Evolutionary conservation across 2,797 vertebrate genomes (phyloP), one percentile per base, ranked within the genome.

Genomic region (Carapus acus): DNA sequence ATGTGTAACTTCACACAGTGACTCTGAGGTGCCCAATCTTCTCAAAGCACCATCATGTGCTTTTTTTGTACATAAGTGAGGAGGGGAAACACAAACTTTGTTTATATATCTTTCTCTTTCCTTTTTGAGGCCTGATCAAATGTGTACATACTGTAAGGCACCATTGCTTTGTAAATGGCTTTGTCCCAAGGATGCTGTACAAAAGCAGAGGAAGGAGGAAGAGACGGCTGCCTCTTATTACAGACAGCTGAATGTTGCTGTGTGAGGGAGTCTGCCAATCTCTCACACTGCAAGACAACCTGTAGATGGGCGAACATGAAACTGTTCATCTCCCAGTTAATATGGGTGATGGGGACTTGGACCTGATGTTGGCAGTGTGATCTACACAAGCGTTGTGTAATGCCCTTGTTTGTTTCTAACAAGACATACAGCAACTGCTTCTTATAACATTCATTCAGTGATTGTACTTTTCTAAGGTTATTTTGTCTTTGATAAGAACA

Each of bases 381-480:
- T 46, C 65, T 60, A 18, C 65, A 41, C 13, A 12, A 50, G 49
- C 66, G 40, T 67, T 42, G 55, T 74, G 73, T 71, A 21, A 65
- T 64, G n/a, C 6, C 43, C 42, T 46, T 13, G 78, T 76, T 58
- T 14, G 37, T 60, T 65, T 70, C 58, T 75, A 75, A 62, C 49
- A 3, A 60, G 66, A 66, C 75, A 58, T 48, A 74, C 60, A 67
- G 72, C 69, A 68, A 80, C 73, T 73, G 56, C 66, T 81, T 71
- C 58, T 58, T 77, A 63, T 77, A 75, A 75, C 33, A 46, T 80
- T 67, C 71, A 77, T 82, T 77, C 67, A 58, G 79, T 76, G 80
- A 85, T 83, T 83, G 83, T 83, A 83, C 72, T 83, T 83, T 85
- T 80, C 71, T 79, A 81, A 71, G 63, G 49, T 60, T 66, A 21